phyloP scores from a whole-genome alignment of 2,888 invertebrate genomes.

The Calephelis perditalis region DNA sequence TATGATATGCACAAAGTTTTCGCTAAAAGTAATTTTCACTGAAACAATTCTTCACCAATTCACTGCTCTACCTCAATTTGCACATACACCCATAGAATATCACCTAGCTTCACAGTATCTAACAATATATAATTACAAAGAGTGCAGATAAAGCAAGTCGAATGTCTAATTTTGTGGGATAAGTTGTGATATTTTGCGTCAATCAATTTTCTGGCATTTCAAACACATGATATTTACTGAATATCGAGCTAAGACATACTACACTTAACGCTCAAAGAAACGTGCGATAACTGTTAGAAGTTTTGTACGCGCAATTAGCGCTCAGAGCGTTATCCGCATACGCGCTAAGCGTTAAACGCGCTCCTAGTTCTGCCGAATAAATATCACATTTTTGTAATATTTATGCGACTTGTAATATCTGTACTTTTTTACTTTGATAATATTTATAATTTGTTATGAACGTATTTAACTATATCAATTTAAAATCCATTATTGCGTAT shows the following conservation, averaged over 20 bases:
- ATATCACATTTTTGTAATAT: not conserved
- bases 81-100: conserved; percentile 8
- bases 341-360: not conserved
- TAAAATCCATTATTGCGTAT: not conserved
- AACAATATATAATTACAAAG: not conserved
- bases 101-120: conserved; percentile 9
- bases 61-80: conserved; percentile 12
- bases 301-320: no score
- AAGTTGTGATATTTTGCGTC: no score
- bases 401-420: not conserved
- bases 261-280: no score
- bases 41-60: not conserved
- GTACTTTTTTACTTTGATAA: not conserved
- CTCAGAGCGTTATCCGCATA: not conserved
- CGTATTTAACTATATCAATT: not conserved
- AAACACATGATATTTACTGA: no score
- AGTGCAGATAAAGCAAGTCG: not conserved
- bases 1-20: conserved; percentile 9
- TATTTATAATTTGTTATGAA: not conserved
- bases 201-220: no score
- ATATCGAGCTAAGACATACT: no score
- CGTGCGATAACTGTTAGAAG: no score
- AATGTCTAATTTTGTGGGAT: not conserved
- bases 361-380: not conserved
- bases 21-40: conserved; percentile 1